phyloP scores from a whole-genome alignment of 1,140 invertebrate species.

The Pseudomyrmex dendroicus region DNA sequence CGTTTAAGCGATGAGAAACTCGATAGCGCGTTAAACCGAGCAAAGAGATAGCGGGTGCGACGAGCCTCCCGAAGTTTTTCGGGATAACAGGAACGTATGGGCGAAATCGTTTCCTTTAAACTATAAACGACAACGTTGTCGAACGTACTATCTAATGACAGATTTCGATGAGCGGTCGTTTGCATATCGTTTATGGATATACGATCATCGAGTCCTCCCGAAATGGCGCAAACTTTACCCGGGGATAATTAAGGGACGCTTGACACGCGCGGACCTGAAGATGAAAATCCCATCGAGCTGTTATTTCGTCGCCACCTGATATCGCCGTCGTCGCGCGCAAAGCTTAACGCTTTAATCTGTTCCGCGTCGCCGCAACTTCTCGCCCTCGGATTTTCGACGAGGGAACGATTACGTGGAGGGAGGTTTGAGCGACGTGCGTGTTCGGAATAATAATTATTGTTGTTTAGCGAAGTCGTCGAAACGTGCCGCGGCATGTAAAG shows the following conservation, averaged over 20 bases:
- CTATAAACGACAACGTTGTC: conserved; percentile 15
- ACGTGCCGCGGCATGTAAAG: conserved; percentile 60
- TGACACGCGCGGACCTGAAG: conserved; percentile 56
- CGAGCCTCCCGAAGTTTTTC: neutral
- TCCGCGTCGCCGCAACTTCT: conserved; percentile 66
- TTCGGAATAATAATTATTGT: conserved; percentile 77
- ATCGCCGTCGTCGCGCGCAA: conserved; percentile 29
- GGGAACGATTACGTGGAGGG: conserved; percentile 60
- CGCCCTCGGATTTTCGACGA: conserved; percentile 70
- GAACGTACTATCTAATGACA: conserved; percentile 7
- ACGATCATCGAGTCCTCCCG: conserved; percentile 44
- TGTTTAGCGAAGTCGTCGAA: conserved; percentile 70
- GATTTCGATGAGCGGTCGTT: conserved; percentile 25
- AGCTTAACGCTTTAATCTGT: conserved; percentile 77
- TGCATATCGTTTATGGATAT: conserved; percentile 54
- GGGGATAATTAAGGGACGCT: conserved; percentile 64
- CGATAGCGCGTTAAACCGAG: conserved; percentile 52
- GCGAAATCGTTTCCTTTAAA: conserved; percentile 30
- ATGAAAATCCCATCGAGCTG: conserved; percentile 67
- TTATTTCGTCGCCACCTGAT: conserved; percentile 66
- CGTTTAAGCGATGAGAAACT: conserved; percentile 38
- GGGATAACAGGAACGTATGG: conserved; percentile 30
- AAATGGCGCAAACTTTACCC: conserved; percentile 64
- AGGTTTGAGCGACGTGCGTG: conserved; percentile 65
- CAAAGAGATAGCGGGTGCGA: conserved; percentile 59